These are phyloP conservation scores for Indri indri DNA, from an alignment of 2,113 vertebrate species.

Conservation along the genomic window DNA sequence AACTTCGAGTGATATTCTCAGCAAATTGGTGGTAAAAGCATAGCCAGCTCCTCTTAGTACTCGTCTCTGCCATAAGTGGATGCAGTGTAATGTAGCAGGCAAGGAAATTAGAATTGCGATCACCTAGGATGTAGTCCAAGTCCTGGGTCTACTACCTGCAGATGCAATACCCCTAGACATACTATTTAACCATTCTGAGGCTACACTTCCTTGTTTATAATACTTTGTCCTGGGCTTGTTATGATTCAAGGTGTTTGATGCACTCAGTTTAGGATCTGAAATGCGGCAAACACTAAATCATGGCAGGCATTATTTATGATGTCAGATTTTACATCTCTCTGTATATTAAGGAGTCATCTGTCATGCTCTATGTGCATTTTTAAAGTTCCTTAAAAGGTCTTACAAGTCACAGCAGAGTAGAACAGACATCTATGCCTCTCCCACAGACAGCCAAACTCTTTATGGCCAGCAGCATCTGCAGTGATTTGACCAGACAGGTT, in stretches of 20 bases:
- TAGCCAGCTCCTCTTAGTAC: not conserved
- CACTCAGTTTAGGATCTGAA: not conserved
- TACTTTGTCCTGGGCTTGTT: not conserved
- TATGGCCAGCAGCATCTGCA: not conserved
- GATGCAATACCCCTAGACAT: not conserved
- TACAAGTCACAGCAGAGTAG: not conserved
- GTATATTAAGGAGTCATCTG: not conserved
- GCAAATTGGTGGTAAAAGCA: not conserved
- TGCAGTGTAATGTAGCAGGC: not conserved
- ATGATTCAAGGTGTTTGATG: not conserved
- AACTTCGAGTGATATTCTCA: not conserved
- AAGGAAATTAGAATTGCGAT: not conserved
- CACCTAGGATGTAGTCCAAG: not conserved
- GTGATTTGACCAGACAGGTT: not conserved
- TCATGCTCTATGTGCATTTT: not conserved
- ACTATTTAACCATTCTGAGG: not conserved
- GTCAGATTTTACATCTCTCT: not conserved
- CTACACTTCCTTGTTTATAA: not conserved
- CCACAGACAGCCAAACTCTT: not conserved
- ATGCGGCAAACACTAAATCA: not conserved
- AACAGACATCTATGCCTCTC: not conserved
- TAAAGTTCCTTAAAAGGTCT: not conserved
- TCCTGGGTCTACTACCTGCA: not conserved
- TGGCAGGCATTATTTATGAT: not conserved
- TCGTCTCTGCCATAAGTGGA: not conserved